Base-by-base conservation (phyloP, 1,140 invertebrate genomes). In the Drosophila auraria region DNA sequence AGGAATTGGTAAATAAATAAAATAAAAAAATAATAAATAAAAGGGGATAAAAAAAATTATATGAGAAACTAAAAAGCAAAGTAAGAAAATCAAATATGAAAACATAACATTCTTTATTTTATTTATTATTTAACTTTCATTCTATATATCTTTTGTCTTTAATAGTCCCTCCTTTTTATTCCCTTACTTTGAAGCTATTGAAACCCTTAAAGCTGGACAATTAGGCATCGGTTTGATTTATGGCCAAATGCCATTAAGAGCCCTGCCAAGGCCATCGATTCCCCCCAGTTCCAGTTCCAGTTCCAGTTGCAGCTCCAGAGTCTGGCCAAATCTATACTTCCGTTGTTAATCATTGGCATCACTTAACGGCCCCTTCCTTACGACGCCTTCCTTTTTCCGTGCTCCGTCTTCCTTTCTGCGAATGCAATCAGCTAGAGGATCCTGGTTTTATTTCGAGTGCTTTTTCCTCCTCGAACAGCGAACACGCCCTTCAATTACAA, bases 301-400 rank as follows among this genome's bases (percentile, higher is more conserved):
- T 12, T 27, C 2, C 30, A 15, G 8, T 5, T 30, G n/a, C n/a
- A n/a, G 7, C 36, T 8, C 14, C 42, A 25, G 20, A 49, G 44
- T 65, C 64, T 49, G 44, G 82, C 73, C 77, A 87, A 92, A 92
- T 92, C 90, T 90, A 92, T 92, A 92, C 91, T 90, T 92, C 90
- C 90, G 90, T 92, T 91, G 79, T 92, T 92, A 92, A 92, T 92
- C 91, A 92, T 92, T 92, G 91, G 87, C 91, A 92, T 91, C 91
- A 91, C 87, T 92, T 92, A 92, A 92, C 89, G 87, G 91, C 80
- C 91, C 83, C 83, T 92, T 92, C 89, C 91, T 87, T 50, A 54
- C 56, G 53, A 68, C 78, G 33, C 47, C 54, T 57, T 57, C 54
- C 53, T 20, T 38, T 20, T 38, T 56, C 20, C 53, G 11, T 15